Evolutionary conservation across 1,140 invertebrate genomes (phyloP), one percentile per base, ranked within the genome.

Genomic region (Panagrolaimus sp.): DNA sequence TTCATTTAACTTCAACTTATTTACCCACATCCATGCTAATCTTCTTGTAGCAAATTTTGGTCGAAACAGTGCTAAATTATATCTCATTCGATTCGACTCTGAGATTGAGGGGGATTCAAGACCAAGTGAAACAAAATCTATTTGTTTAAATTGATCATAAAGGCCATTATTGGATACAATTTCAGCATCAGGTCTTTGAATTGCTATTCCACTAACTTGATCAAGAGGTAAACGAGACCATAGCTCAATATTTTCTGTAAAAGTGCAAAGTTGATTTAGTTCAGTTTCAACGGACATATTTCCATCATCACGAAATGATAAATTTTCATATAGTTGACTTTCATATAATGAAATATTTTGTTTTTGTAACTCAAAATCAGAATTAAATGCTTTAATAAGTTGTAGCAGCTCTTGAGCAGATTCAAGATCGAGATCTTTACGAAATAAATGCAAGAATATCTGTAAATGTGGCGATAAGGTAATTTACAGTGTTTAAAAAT

Each of bases 11-110:
- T 57, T 57, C 51, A 57, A 25, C n/a, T 57, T 57, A 27, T 27
- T 57, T 20, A 57, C n/a, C 51, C 51, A 57, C 13, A 57, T 8
- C 51, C 51, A 57, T 25, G 51, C 51, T 11, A 57, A 27, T 23
- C 27, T 57, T 11, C 51, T n/a, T n/a, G 51, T 25, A 2, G 20
- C 51, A 13, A 57, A 57, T 27, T 57, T 57, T 11, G 51, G 51
- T 5, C 51, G 51, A 16, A 57, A 57, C n/a, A 57, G 0, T 27
- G 27, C 20, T 16, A 57, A 57, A 57, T 57, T 57, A 11, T 11
- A 20, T 23, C 20, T 27, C 51, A 57, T 57, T 20, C 20, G n/a
- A 11, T 57, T 27, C 4, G 27, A 57, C 4, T 57, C 51, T 3
- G 51, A 11, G 9, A 27, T 20, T 3, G 51, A 57, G 11, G 51